These are phyloP conservation scores for Tipula unca DNA, from an alignment of 2,888 invertebrate species.

Conservation along the genomic window DNA sequence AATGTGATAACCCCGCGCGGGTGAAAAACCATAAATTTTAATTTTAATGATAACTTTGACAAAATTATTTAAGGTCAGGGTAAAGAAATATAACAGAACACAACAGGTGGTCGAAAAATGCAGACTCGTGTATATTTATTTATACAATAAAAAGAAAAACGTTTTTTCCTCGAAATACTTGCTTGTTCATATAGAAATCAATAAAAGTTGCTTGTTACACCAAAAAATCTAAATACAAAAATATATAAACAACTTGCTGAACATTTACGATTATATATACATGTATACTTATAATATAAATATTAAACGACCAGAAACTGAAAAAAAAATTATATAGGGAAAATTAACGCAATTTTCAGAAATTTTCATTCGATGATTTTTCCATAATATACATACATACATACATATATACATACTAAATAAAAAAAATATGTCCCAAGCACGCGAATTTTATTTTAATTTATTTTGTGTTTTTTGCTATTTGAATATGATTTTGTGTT, in stretches of 20 bases:
- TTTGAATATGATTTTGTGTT: background rate
- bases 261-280: background rate
- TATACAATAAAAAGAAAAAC: background rate
- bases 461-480: background rate
- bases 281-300: too few relatives aligned
- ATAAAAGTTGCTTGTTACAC: background rate
- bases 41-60: background rate
- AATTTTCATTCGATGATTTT: background rate
- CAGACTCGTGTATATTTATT: background rate
- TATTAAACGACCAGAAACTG: background rate
- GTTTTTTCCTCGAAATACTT: background rate
- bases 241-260: background rate
- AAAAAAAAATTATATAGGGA: background rate
- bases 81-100: background rate
- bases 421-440: background rate
- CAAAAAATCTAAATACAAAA: background rate
- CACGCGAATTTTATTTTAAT: background rate
- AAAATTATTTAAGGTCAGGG: background rate
- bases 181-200: background rate
- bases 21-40: background rate
- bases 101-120: background rate
- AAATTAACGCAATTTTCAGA: background rate
- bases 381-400: too few relatives aligned
- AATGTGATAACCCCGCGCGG: too few relatives aligned
- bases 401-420: background rate